Evolutionary conservation across 2,113 vertebrate species (phyloP).

Genomic region (Ammodytes dubius): DNA sequence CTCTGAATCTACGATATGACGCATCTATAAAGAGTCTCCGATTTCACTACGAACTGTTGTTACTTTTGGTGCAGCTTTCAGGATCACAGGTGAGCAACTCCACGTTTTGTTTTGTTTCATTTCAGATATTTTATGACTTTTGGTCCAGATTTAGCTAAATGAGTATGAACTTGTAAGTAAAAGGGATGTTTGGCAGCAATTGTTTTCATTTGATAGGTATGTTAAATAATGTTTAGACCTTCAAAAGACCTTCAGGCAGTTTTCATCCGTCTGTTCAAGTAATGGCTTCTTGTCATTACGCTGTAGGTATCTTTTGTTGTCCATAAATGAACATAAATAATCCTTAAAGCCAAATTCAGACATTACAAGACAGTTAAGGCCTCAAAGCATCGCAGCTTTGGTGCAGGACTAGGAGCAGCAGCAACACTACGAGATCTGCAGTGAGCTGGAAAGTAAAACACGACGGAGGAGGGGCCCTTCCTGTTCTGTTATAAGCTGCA

Average conservation of each 20-base stretch:
- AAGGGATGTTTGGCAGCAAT: background rate
- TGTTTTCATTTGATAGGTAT: background rate
- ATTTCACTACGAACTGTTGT: background rate
- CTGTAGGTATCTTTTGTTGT: background rate
- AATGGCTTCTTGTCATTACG: background rate
- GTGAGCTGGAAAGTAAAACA: background rate
- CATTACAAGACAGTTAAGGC: no score
- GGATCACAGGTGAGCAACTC: background rate
- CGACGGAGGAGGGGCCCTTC: background rate
- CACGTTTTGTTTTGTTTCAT: background rate
- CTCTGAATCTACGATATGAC: background rate
- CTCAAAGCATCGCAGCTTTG: background rate
- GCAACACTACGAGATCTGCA: background rate
- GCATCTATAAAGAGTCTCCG: background rate
- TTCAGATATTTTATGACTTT: background rate
- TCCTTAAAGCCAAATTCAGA: background rate
- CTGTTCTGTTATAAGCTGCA: background rate
- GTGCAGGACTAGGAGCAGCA: background rate
- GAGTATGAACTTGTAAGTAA: background rate
- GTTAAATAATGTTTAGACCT: background rate
- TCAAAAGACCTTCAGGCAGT: background rate
- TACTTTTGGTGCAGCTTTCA: background rate
- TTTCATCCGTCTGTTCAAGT: no score
- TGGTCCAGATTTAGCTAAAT: background rate
- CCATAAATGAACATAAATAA: background rate